These are phyloP conservation scores for Xanthia icteritia DNA, from an alignment of 2,888 invertebrate genomes.

Conservation along the genomic window DNA sequence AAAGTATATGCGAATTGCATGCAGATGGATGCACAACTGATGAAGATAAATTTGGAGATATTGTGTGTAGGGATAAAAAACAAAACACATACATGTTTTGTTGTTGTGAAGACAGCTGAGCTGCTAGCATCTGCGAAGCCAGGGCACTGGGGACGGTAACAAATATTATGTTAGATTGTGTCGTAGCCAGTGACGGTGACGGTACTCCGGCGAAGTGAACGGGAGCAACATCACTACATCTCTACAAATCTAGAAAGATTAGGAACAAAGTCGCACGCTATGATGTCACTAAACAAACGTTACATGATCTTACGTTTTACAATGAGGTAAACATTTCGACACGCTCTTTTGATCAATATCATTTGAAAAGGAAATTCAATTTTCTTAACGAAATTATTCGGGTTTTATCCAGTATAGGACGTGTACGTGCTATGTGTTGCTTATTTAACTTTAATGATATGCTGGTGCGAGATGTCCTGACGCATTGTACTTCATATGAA, in stretches of 20 bases:
- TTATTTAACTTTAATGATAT: constrained; percentile 60
- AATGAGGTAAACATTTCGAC: constrained; percentile 24
- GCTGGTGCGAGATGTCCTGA: constrained; percentile 67
- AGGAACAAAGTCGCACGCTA: constrained; percentile 83
- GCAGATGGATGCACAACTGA: constrained; percentile 48
- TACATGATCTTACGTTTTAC: constrained; percentile 34
- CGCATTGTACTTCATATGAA: constrained; percentile 78
- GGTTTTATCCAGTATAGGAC: constrained; percentile 34
- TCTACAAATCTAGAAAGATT: constrained; percentile 59
- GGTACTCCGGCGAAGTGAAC: constrained; percentile 66
- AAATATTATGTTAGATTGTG: constrained; percentile 86
- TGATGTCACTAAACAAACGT: constrained; percentile 41
- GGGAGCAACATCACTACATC: constrained; percentile 68
- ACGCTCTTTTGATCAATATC: constrained; percentile 34
- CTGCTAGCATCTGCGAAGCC: constrained; percentile 98
- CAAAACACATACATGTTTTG: constrained; percentile 97
- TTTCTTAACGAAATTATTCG: constrained; percentile 36
- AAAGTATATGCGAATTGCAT: constrained; percentile 40
- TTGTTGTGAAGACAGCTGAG: constrained; percentile 97
- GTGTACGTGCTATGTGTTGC: constrained; percentile 38
- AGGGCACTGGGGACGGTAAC: constrained; percentile 97
- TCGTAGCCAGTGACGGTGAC: constrained; percentile 74
- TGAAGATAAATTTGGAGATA: constrained; percentile 79
- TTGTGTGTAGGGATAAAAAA: constrained; percentile 81
- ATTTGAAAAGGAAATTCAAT: constrained; percentile 35